These are phyloP conservation scores for Chrysina gloriosa DNA, from an alignment of 2,888 invertebrate species.

Conservation along the genomic window DNA sequence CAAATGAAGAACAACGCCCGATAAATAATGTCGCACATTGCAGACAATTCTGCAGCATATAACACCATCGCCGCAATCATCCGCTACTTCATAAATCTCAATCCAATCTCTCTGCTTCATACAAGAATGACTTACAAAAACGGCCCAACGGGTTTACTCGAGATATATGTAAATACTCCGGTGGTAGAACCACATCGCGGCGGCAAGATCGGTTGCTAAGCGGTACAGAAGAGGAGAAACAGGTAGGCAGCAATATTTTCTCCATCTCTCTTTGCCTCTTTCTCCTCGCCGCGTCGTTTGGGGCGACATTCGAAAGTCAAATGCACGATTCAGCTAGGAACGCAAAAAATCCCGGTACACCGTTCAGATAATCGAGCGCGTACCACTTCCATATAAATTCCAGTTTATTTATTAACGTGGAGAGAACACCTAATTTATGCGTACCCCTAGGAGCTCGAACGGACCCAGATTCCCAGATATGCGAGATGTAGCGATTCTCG, in stretches of 20 bases:
- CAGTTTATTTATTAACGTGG: constrained; percentile 28
- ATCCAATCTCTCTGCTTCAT: constrained; percentile 31
- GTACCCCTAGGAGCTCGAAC: constrained; percentile 20
- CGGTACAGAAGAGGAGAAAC: constrained; percentile 11
- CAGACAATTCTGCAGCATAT: constrained; percentile 9
- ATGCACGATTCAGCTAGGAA: constrained; percentile 24
- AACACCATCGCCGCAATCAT: constrained; percentile 5
- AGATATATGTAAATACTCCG: constrained; percentile 31
- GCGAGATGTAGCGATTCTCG: constrained; percentile 6
- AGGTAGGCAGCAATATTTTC: constrained; percentile 26
- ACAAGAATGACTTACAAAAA: constrained; percentile 32
- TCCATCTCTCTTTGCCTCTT: background rate
- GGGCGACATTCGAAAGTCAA: constrained; percentile 27
- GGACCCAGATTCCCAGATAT: constrained; percentile 27
- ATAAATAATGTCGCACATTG: constrained; percentile 19
- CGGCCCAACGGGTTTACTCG: constrained; percentile 28
- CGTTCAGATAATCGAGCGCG: constrained; percentile 24
- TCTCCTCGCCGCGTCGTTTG: background rate
- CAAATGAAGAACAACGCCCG: background rate
- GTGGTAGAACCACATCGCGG: constrained; percentile 25
- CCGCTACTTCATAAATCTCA: constrained; percentile 27
- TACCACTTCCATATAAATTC: constrained; percentile 37
- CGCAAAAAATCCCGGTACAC: constrained; percentile 24
- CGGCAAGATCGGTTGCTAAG: constrained; percentile 21
- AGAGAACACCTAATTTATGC: constrained; percentile 19